These are phyloP conservation scores for Pocillopora meandrina DNA, from an alignment of 92 coral and sea anemone species.

Conservation along the genomic window DNA sequence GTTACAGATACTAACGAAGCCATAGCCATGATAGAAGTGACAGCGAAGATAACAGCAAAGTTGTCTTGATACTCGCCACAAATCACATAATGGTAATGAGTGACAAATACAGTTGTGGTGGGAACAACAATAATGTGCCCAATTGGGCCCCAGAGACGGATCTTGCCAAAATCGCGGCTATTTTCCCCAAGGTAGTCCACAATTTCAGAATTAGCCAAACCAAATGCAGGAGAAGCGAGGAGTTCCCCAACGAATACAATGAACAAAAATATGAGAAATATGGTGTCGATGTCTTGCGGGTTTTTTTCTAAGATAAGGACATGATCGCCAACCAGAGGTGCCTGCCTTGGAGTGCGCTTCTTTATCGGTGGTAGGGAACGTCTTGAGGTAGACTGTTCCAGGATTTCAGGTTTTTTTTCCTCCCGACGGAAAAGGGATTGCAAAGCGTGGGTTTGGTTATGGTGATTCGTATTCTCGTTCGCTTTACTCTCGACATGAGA, in stretches of 20 bases:
- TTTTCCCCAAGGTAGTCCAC: slow-evolving; percentile 44
- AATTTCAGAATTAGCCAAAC: slow-evolving; percentile 39
- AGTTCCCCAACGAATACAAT: slow-evolving; percentile 35
- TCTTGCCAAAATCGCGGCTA: slow-evolving; percentile 26
- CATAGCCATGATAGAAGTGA: slow-evolving; percentile 16
- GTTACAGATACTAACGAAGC: slow-evolving; percentile 25
- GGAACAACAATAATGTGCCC: slow-evolving; percentile 36
- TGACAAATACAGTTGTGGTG: not conserved
- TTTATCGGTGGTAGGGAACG: too few relatives aligned
- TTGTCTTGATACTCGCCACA: slow-evolving; percentile 49
- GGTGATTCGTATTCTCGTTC: not conserved
- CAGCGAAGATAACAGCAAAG: slow-evolving; percentile 26
- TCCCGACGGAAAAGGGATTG: not conserved
- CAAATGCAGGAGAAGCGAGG: slow-evolving; percentile 36
- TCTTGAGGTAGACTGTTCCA: not conserved
- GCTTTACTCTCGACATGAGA: not conserved
- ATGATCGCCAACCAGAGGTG: not conserved
- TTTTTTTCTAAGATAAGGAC: slow-evolving; percentile 1
- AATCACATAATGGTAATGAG: slow-evolving; percentile 26
- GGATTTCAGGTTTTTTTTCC: not conserved
- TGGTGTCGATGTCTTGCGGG: slow-evolving; percentile 10
- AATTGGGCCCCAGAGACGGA: slow-evolving; percentile 41
- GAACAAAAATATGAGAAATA: slow-evolving; percentile 24
- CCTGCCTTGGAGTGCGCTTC: not conserved
- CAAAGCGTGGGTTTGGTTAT: not conserved